phyloP scores from a whole-genome alignment of 2,797 vertebrate genomes.

The Falco berigora region DNA sequence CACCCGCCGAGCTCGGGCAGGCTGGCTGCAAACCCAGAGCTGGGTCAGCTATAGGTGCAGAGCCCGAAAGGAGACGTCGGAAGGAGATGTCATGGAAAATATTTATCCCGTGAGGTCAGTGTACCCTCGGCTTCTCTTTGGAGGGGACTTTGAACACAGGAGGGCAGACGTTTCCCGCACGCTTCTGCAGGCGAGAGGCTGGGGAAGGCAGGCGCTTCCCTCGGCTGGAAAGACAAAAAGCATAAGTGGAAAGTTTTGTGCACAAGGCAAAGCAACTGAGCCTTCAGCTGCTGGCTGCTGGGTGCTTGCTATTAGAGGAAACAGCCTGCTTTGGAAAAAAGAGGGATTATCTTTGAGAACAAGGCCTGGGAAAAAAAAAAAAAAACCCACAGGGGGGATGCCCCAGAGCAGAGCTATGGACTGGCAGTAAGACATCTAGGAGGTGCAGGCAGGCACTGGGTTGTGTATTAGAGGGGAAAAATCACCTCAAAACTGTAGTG shows the following conservation, averaged over 20 bases:
- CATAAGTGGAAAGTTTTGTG: conserved; percentile 1
- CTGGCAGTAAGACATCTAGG: neutral
- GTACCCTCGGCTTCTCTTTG: neutral
- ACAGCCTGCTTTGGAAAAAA: neutral
- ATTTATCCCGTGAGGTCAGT: conserved; percentile 43
- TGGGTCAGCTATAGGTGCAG: neutral
- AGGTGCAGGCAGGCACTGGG: neutral
- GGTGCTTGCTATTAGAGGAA: neutral
- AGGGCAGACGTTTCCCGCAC: conserved; percentile 1
- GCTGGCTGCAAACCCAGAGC: neutral
- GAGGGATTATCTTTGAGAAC: neutral
- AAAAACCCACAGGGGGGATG: neutral
- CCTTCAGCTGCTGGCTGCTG: neutral
- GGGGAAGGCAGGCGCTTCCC: neutral
- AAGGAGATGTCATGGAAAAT: conserved; percentile 42
- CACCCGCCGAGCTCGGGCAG: neutral
- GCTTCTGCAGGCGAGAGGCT: neutral
- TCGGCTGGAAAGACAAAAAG: neutral
- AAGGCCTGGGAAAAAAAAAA: neutral
- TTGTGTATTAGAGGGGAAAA: neutral
- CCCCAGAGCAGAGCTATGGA: neutral
- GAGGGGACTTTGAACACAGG: conserved; percentile 51
- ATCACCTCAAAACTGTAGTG: neutral
- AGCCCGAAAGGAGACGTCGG: neutral
- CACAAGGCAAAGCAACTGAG: neutral